Evolutionary conservation across 2,797 vertebrate genomes (phyloP), one percentile per base, ranked within the genome.

Genomic region (Helarctos malayanus): DNA sequence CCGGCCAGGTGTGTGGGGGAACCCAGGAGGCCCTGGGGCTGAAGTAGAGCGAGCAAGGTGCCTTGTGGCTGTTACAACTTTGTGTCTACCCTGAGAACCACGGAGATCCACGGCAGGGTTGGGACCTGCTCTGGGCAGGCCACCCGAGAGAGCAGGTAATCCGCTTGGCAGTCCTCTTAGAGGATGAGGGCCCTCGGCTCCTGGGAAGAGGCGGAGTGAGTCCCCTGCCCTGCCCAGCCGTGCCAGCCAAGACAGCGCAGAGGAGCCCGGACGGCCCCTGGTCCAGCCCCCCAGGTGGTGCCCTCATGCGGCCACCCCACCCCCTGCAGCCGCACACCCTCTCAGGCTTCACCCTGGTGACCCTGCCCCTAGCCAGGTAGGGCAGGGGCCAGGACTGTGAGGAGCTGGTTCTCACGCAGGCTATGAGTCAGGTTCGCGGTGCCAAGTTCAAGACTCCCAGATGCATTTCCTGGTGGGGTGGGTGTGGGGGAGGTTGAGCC

Each of bases 1-100:
- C 25, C 0, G 0, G 2, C 25, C 54, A 41, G 27, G 27, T 0
- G 0, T 3, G 11, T 2, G 3, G 57, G 29, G 69, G n/a, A 9
- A 8, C 16, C 29, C 0, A 29, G 25, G 47, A 56, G 21, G 27
- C 38, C 0, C 0, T 19, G 68, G 21, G 41, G 83, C 25, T 14
- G 41, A 4, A 23, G 73, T 47, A 59, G 32, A 54, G 45, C 2
- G 13, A 12, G 27, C 3, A 6, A 14, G 11, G 38, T 3, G 49
- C 14, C 4, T 15, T 16, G 18, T 18, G 38, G 63, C 52, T 11
- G 6, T 25, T 5, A 12, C n/a, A 35, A 13, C 56, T 86, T 9
- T 27, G 41, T 25, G 61, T 80, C 45, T 11, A 41, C 75, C 27
- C 52, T 15, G 16, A 81, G 47, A n/a, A 49, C 45, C 23, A 4